A percentile compares a stretch with the other conserved stretches of the same genome.
Evolutionary conservation across 1,140 invertebrate genomes (phyloP).

Genomic region (Phymastichus coffea): DNA sequence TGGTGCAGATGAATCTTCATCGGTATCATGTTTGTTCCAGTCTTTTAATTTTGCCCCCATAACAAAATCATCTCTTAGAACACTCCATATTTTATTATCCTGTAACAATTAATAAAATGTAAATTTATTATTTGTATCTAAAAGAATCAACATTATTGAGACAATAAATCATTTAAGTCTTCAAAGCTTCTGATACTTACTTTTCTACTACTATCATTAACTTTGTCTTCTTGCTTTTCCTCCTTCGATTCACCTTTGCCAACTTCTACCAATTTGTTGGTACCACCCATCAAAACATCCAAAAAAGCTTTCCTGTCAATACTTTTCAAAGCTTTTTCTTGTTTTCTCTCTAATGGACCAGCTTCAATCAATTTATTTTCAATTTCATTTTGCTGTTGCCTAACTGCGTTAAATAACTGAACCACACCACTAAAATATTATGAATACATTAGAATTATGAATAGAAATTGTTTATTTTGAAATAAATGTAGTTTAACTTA

Average conservation of each 20-base stretch:
- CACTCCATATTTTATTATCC: conserved; percentile 56
- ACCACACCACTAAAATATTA: conserved; percentile 80
- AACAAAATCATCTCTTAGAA: conserved; percentile 81
- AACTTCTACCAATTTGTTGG: conserved; percentile 55
- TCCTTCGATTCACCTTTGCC: conserved; percentile 23
- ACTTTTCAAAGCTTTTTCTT: conserved; percentile 78
- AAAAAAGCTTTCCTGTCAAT: conserved; percentile 81
- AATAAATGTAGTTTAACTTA: conserved; percentile 36
- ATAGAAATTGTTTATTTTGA: conserved; percentile 16
- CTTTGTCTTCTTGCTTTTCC: conserved; percentile 19
- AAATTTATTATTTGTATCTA: not conserved
- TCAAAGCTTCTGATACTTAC: conserved; percentile 7
- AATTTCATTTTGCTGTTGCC: conserved; percentile 78
- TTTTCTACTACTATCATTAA: conserved; percentile 13
- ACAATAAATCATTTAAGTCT: not conserved
- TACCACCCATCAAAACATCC: conserved; percentile 75
- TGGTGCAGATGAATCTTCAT: conserved; percentile 44
- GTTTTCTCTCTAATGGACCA: conserved; percentile 76
- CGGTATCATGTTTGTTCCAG: conserved; percentile 76
- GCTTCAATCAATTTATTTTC: conserved; percentile 71
- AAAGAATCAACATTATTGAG: too few relatives aligned
- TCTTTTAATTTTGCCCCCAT: conserved; percentile 87
- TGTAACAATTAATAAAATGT: conserved; percentile 29
- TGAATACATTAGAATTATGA: conserved; percentile 15
- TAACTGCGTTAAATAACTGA: conserved; percentile 88